Conservation (phyloP, 53 echinoderm and acorn worm species). For the Apostichopus leukothele region DNA sequence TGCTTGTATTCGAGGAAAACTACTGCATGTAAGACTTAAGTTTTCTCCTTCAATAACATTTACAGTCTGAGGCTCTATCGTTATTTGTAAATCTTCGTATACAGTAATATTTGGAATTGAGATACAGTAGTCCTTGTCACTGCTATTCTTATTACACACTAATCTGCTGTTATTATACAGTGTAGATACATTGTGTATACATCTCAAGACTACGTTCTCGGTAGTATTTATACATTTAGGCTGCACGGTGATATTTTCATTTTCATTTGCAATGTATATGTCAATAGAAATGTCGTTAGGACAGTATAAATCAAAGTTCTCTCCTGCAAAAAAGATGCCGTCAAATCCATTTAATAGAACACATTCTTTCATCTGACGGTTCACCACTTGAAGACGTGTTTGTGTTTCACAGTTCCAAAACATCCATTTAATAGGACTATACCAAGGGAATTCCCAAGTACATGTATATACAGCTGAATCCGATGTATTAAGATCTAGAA, state of each 20-base stretch:
- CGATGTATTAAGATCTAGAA: background rate
- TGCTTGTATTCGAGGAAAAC: no score
- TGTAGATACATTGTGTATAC: background rate
- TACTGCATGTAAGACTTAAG: no score
- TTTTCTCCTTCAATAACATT: no score
- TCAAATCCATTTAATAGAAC: no score
- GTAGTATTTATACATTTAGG: background rate
- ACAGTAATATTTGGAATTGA: no score
- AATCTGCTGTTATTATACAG: background rate
- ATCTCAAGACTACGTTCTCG: background rate
- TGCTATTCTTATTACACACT: background rate
- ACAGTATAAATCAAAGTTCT: background rate
- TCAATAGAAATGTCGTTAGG: background rate
- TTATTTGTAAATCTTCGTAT: no score
- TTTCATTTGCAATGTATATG: background rate
- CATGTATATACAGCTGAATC: background rate
- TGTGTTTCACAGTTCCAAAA: background rate
- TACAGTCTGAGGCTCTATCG: no score
- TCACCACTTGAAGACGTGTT: background rate
- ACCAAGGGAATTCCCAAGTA: background rate
- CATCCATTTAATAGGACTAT: background rate
- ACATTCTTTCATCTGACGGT: background rate
- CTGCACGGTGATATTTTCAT: background rate
- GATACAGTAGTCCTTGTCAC: background rate
- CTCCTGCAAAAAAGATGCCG: no score